A percentile compares a stretch with the other conserved stretches of the same genome.
Conservation (phyloP, 2,797 vertebrate genomes). For the Tolypeutes matacus region DNA sequence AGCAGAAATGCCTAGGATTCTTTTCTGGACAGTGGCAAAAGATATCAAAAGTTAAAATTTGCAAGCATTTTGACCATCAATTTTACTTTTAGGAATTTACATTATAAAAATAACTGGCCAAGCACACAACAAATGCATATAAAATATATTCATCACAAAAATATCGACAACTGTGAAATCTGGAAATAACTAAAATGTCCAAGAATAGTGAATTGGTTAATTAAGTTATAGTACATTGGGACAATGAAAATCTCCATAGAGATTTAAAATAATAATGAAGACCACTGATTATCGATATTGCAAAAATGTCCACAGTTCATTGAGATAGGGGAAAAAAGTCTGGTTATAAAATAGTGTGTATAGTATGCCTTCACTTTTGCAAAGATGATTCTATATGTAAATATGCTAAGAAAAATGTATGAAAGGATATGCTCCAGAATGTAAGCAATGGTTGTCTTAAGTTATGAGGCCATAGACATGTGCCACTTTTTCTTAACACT, state of each 20-base stretch:
- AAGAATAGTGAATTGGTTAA: neutral
- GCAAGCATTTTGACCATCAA: neutral
- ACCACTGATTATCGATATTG: neutral
- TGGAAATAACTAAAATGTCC: conserved; percentile 22
- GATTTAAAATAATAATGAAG: conserved; percentile 19
- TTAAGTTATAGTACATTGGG: neutral
- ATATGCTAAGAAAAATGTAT: conserved; percentile 41
- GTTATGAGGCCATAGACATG: neutral
- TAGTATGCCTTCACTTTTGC: neutral
- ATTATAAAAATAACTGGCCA: neutral
- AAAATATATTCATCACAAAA: conserved; percentile 8
- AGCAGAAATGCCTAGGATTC: neutral
- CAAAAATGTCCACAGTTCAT: neutral
- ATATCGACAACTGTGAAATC: neutral
- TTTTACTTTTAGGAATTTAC: neutral
- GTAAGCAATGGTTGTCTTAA: neutral
- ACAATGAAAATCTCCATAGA: conserved; percentile 1
- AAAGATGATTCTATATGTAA: neutral
- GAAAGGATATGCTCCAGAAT: conserved; percentile 31
- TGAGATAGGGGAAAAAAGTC: neutral
- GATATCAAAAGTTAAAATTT: neutral
- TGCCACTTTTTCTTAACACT: neutral
- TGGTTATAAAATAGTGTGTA: neutral
- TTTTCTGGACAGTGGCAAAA: neutral
- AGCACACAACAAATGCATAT: neutral